A percentile compares a stretch with the other conserved stretches of the same genome.
Conservation (phyloP, 2,888 invertebrate species). For the Agelastica alni region DNA sequence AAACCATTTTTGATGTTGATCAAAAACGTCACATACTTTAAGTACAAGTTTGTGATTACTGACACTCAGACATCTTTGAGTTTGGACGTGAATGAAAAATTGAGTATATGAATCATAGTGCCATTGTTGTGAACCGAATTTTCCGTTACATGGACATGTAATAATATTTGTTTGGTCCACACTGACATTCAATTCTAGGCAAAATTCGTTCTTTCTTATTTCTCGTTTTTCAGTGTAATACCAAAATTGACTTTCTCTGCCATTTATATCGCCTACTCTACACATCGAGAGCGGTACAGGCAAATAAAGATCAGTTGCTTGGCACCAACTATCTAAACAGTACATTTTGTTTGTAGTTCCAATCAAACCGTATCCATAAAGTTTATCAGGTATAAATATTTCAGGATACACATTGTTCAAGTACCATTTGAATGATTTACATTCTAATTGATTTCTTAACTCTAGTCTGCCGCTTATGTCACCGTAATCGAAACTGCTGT, state of each 20-base stretch:
- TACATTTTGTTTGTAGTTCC: neutral
- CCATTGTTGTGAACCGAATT: neutral
- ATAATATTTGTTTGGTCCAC: neutral
- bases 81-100: neutral
- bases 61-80: neutral
- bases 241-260: constrained; percentile 13
- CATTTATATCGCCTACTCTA: neutral
- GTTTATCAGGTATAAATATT: constrained; percentile 95
- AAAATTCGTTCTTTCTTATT: constrained; percentile 10
- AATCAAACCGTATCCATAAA: constrained; percentile 50
- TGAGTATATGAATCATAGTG: neutral
- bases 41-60: neutral
- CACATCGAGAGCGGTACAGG: neutral
- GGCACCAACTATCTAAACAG: constrained; percentile 7
- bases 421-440: constrained; percentile 98
- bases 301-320: neutral
- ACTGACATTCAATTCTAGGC: neutral
- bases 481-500: constrained; percentile 58
- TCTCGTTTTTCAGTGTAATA: constrained; percentile 10
- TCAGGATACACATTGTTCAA: constrained; percentile 97
- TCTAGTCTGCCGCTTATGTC: constrained; percentile 81
- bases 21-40: neutral
- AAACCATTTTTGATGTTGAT: constrained; percentile 8
- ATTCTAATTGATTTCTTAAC: constrained; percentile 81
- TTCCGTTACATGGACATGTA: neutral